phyloP scores from a whole-genome alignment of 2,113 vertebrate genomes.

The Arenaria interpres region DNA sequence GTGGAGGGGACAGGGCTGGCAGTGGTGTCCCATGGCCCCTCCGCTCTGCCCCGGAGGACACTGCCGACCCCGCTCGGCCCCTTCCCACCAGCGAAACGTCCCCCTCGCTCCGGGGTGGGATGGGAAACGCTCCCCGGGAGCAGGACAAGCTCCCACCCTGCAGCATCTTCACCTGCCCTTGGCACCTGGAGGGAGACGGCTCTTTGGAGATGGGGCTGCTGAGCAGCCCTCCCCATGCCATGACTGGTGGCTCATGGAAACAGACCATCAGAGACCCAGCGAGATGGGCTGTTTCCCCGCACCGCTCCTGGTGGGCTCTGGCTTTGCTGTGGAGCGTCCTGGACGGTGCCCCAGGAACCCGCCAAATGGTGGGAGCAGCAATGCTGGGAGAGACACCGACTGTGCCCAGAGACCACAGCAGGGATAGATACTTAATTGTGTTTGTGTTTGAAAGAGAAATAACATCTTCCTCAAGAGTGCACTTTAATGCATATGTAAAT shows the following conservation, averaged over 20 bases:
- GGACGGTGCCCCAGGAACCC: not conserved
- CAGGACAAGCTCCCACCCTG: not conserved
- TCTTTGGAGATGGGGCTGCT: not conserved
- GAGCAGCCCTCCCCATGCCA: not conserved
- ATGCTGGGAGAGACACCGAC: conserved; percentile 25
- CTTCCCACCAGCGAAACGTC: rapidly evolving
- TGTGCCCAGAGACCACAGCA: conserved; percentile 34
- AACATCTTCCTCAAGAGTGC: conserved; percentile 7
- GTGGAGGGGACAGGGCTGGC: not conserved
- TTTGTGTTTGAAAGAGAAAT: conserved; percentile 27
- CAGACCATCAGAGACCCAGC: not conserved
- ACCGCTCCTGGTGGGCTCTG: not conserved
- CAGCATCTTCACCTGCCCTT: not conserved
- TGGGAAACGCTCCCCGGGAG: rapidly evolving
- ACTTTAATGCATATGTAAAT: conserved; percentile 50
- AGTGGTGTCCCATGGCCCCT: rapidly evolving
- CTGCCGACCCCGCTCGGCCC: not conserved
- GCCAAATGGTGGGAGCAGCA: conserved; percentile 2
- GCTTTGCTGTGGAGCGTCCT: not conserved
- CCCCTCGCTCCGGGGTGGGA: not conserved
- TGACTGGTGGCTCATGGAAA: not conserved
- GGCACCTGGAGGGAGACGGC: not conserved
- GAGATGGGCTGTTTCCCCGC: not conserved
- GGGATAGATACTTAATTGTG: conserved; percentile 59
- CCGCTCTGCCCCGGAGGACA: not conserved